A percentile compares a stretch with the other conserved stretches of the same genome.
Evolutionary conservation across 2,888 invertebrate species (phyloP).

Genomic region (Molorchus minor): DNA sequence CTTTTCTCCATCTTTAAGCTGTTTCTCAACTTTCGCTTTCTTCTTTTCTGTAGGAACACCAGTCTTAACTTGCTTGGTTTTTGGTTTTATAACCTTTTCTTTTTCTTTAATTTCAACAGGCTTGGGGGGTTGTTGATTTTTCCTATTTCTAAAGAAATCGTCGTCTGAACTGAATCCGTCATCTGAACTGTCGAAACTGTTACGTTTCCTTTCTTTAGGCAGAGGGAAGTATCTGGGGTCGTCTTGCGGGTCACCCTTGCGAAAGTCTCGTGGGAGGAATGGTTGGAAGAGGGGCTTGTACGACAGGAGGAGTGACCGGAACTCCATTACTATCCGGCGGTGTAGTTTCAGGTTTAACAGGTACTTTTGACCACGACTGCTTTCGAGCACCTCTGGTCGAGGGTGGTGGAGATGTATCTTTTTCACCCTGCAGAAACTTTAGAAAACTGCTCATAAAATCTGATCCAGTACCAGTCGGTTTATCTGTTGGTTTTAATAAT

Average conservation of each 20-base stretch:
- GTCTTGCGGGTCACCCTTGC: slow-evolving; percentile 68
- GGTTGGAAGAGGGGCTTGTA: slow-evolving; percentile 36
- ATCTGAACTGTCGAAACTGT: slow-evolving; percentile 74
- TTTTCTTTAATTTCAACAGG: slow-evolving; percentile 55
- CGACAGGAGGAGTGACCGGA: slow-evolving; percentile 45
- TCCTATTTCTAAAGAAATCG: slow-evolving; percentile 64
- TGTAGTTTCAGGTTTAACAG: slow-evolving; percentile 59
- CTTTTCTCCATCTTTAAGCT: slow-evolving; percentile 34
- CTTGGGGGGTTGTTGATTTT: slow-evolving; percentile 50
- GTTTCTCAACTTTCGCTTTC: slow-evolving; percentile 33
- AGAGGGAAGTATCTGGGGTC: slow-evolving; percentile 76
- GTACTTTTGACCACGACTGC: slow-evolving; percentile 72
- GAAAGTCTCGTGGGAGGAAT: slow-evolving; percentile 55
- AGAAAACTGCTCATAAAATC: slow-evolving; percentile 90
- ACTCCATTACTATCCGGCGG: slow-evolving; percentile 46
- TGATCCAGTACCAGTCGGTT: slow-evolving; percentile 71
- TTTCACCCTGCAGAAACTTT: slow-evolving; percentile 84
- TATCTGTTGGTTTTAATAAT: slow-evolving; percentile 67
- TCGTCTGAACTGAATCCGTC: slow-evolving; percentile 71
- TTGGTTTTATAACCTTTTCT: slow-evolving; percentile 32
- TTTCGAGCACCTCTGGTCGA: slow-evolving; percentile 72
- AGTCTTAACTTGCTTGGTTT: slow-evolving; percentile 36
- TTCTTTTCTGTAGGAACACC: slow-evolving; percentile 40
- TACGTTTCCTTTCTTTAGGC: slow-evolving; percentile 76
- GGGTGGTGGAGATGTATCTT: slow-evolving; percentile 83